Evolutionary conservation across 2,113 vertebrate species (phyloP), one percentile per base, ranked within the genome.

Genomic region (Thryonomys swinderianus): DNA sequence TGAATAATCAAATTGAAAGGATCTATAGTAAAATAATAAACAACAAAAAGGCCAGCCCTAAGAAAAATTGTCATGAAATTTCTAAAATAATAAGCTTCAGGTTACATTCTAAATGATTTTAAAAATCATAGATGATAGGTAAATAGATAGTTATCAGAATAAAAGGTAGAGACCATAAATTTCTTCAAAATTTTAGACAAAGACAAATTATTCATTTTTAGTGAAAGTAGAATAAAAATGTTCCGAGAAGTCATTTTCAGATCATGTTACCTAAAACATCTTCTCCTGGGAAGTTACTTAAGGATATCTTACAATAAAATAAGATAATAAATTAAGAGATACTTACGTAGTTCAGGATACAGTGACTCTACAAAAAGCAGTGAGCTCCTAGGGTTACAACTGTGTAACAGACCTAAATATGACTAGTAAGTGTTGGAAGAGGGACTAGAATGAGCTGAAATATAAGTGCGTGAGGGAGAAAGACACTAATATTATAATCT

Each of bases 201-300:
- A 53, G 20, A 74, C 57, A 94, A 92, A 53, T 42, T 69, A 61
- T 66, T 20, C 27, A 0, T 76, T 89, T 96, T 66, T 34, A 90
- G 34, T 40, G 84, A 95, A 93, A 23, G 37, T 59, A 90, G 67
- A 92, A 42, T 48, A 45, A 96, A 93, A 95, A 62, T 27, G 73
- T 51, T 94, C 85, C 53, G 13, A 64, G 59, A 88, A 96, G 30
- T 42, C 17, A 42, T 45, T 84, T 89, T 76, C n/a, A 85, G 48
- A 90, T 84, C 90, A 67, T 2, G 4, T 59, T 76, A 45, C n/a
- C 42, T 64, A 78, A 92, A 69, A 81, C 32, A 85, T 69, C 79
- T 27, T 81, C 95, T 76, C 88, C 66, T 71, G 90, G 51, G 90
- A 94, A 94, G 71, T 88, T 76, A 94, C 57, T 69, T 84, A 89